A percentile compares a stretch with the other conserved stretches of the same genome.
Evolutionary conservation across 2,888 invertebrate species (phyloP).

Genomic region (Eupeodes latifasciatus): DNA sequence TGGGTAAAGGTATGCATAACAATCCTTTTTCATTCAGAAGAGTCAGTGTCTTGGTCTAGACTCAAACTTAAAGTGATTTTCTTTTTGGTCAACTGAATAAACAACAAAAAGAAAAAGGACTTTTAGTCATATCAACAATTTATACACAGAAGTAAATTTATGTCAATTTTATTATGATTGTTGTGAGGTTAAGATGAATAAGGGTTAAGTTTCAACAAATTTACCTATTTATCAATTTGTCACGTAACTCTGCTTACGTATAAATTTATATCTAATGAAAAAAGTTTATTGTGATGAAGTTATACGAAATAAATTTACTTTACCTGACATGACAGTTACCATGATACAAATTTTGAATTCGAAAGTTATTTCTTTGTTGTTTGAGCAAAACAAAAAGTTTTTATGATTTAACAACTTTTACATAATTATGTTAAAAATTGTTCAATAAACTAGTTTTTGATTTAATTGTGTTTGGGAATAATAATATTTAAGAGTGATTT

Average conservation of each 20-base stretch:
- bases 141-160: neutral
- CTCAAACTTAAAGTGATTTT: slow-evolving; percentile 5
- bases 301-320: neutral
- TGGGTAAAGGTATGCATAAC: neutral
- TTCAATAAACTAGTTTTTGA: too few species aligned
- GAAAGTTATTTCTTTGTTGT: neutral
- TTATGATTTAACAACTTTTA: too few species aligned
- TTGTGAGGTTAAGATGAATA: neutral
- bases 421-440: too few species aligned
- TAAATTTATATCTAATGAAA: neutral
- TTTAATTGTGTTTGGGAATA: too few species aligned
- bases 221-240: slow-evolving; percentile 18
- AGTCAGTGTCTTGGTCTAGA: slow-evolving; percentile 17
- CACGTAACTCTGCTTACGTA: slow-evolving; percentile 2
- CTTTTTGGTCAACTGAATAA: slow-evolving; percentile 1
- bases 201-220: slow-evolving; percentile 10
- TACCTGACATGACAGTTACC: slow-evolving; percentile 7
- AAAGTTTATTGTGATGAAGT: slow-evolving; percentile 26
- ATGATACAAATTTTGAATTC: slow-evolving; percentile 7
- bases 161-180: slow-evolving; percentile 37
- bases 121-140: neutral
- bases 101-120: neutral
- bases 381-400: too few species aligned
- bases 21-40: neutral
- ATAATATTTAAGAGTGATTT: too few species aligned